A percentile compares a stretch with the other conserved stretches of the same genome.
Evolutionary conservation across 2,113 vertebrate genomes (phyloP).

Genomic region (Oreochromis aureus): DNA sequence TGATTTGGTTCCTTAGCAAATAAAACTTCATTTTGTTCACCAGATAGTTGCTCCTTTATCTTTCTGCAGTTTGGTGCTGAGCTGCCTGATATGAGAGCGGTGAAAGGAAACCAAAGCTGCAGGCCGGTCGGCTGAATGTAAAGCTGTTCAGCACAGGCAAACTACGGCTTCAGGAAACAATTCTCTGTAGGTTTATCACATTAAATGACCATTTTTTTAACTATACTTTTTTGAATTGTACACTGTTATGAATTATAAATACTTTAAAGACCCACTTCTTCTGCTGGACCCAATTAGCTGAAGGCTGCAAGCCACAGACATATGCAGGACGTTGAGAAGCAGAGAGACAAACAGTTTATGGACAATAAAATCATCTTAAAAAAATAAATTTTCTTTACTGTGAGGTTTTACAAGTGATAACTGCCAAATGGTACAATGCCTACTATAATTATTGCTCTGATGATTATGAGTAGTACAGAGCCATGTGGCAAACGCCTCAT

Average conservation of each 20-base stretch:
- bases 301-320: background rate
- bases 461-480: background rate
- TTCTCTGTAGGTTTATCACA: background rate
- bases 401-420: background rate
- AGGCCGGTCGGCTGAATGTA: background rate
- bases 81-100: background rate
- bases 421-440: background rate
- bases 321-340: accelerated
- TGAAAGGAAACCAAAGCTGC: background rate
- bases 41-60: background rate
- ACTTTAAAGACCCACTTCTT: background rate
- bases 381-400: background rate
- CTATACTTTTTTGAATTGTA: background rate
- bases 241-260: background rate
- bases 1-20: background rate
- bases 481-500: slow-evolving; percentile 21
- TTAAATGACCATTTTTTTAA: background rate
- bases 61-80: background rate
- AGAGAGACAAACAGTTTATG: background rate
- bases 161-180: background rate
- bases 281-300: background rate
- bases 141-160: background rate
- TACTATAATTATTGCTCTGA: slow-evolving; percentile 8
- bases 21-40: background rate
- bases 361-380: background rate